Evolutionary conservation across 2,113 vertebrate species (phyloP).

Genomic region (Cyanoderma ruficeps): DNA sequence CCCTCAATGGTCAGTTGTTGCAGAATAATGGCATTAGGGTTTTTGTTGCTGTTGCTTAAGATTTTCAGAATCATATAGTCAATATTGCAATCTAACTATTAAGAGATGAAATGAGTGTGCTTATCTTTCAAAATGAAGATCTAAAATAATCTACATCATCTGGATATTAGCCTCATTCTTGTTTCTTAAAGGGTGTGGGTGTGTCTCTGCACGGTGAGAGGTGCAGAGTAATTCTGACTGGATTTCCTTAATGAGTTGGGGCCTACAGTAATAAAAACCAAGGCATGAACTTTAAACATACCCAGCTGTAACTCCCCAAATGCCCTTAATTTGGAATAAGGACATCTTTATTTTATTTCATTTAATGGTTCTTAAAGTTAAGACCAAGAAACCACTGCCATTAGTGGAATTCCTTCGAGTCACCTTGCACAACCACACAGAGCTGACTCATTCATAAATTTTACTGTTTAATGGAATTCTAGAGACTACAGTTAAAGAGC

Average conservation of each 20-base stretch:
- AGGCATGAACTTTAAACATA: background rate
- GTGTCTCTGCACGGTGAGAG: background rate
- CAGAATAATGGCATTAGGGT: background rate
- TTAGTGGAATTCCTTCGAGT: background rate
- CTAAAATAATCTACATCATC: background rate
- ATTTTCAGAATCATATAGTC: background rate
- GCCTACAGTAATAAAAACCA: background rate
- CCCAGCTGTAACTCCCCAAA: background rate
- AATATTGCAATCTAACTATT: background rate
- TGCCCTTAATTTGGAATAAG: constrained; percentile 22
- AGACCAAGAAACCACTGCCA: background rate
- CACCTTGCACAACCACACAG: constrained; percentile 6
- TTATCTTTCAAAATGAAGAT: background rate
- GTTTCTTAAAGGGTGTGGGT: background rate
- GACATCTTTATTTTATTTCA: constrained; percentile 21
- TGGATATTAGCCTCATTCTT: background rate
- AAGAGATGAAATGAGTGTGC: background rate
- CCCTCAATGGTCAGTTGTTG: background rate
- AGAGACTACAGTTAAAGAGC: background rate
- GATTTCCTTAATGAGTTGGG: background rate
- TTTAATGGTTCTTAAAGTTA: background rate
- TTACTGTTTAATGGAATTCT: constrained; percentile 15
- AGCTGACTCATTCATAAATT: constrained; percentile 37
- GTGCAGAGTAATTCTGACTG: background rate
- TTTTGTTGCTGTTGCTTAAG: background rate